These are phyloP conservation scores for Stichopus horrens DNA, from an alignment of 53 echinoderm and acorn worm species.

Conservation along the genomic window DNA sequence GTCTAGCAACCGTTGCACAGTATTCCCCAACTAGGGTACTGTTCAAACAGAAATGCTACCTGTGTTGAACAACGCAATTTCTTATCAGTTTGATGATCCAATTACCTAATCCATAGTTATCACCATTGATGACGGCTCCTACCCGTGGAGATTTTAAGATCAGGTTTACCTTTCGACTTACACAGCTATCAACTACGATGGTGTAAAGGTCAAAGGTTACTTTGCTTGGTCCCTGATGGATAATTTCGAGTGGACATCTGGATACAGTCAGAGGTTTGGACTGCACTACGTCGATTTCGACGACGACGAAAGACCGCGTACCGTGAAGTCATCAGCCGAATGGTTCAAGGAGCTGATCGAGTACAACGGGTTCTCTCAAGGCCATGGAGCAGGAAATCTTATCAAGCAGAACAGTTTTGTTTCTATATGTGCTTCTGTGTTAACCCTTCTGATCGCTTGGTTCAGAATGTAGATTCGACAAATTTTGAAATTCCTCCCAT, in stretches of 20 bases:
- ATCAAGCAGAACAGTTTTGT: neutral
- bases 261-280: constrained; percentile 88
- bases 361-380: constrained; percentile 70
- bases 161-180: no score
- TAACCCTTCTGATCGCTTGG: neutral
- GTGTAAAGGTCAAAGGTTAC: constrained; percentile 70
- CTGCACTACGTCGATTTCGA: constrained; percentile 87
- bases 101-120: no score
- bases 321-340: constrained; percentile 65
- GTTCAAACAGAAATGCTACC: no score
- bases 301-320: constrained; percentile 65
- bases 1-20: no score
- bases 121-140: no score
- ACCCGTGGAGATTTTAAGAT: no score
- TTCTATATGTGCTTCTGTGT: neutral
- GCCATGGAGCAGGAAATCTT: neutral
- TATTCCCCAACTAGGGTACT: no score
- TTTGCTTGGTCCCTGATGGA: constrained; percentile 97
- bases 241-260: constrained; percentile 95
- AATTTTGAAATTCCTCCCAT: no score
- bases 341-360: constrained; percentile 67
- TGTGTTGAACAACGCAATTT: no score
- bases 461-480: neutral
- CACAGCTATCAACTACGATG: constrained; percentile 63
- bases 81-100: no score